A percentile compares a stretch with the other conserved stretches of the same genome.
phyloP scores from a whole-genome alignment of 2,113 vertebrate species.

The Ctenomys sociabilis region DNA sequence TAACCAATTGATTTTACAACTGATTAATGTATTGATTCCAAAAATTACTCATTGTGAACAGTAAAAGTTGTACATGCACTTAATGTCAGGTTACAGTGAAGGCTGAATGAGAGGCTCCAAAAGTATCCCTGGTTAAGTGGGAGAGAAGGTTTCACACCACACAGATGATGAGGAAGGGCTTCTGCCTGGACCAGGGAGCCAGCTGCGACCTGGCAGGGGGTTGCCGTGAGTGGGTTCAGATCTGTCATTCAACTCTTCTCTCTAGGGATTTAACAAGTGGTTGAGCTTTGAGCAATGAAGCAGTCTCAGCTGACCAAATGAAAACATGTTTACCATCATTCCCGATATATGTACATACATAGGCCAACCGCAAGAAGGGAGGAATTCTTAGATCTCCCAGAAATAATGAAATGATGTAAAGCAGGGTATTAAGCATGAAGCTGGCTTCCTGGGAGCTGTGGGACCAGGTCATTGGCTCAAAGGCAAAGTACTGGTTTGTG shows the following conservation, averaged over 20 bases:
- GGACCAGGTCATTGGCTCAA: not conserved
- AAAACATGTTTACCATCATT: not conserved
- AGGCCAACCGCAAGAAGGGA: not conserved
- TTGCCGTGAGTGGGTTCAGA: not conserved
- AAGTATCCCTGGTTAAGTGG: not conserved
- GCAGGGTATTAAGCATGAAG: not conserved
- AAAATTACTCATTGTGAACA: slow-evolving; percentile 41
- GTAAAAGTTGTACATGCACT: slow-evolving; percentile 64
- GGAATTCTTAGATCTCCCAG: not conserved
- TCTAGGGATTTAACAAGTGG: not conserved
- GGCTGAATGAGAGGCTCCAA: not conserved
- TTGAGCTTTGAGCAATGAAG: not conserved
- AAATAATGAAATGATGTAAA: not conserved
- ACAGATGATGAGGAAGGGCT: not conserved
- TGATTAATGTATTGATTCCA: slow-evolving; percentile 69
- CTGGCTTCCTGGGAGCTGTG: not conserved
- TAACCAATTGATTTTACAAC: slow-evolving; percentile 52
- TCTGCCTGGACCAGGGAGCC: not conserved
- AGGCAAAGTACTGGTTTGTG: not conserved
- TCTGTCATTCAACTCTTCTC: not conserved
- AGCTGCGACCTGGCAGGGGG: not conserved
- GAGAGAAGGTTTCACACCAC: not conserved
- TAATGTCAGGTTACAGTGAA: slow-evolving; percentile 35
- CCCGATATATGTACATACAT: not conserved
- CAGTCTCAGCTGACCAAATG: not conserved